Evolutionary conservation across 2,797 vertebrate genomes (phyloP).

Genomic region (Tapera naevia): DNA sequence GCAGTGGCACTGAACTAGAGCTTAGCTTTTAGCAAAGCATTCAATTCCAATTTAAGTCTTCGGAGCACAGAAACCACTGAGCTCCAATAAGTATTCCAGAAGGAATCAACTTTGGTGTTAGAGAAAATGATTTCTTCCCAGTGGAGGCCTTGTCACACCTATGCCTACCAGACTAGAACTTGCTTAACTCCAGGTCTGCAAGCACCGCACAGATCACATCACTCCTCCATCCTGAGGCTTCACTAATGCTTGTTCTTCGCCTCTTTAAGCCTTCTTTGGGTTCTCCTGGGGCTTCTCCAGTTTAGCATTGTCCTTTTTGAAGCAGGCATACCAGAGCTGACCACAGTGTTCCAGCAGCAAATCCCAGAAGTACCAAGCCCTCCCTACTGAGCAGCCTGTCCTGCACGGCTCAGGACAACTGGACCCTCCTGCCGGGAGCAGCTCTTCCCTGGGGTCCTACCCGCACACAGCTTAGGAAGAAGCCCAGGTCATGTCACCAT

Average conservation of each 20-base stretch:
- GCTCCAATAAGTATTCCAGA: not conserved
- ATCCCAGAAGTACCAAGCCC: not conserved
- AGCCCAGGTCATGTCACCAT: not conserved
- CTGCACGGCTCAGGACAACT: not conserved
- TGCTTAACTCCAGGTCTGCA: not conserved
- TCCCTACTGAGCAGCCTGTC: not conserved
- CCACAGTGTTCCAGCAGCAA: not conserved
- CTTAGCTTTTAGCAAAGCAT: slow-evolving; percentile 21
- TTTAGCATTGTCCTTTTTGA: not conserved
- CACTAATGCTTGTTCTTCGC: not conserved
- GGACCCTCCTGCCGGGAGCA: not conserved
- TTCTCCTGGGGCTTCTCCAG: not conserved
- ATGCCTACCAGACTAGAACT: not conserved
- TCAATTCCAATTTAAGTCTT: not conserved
- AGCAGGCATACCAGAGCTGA: not conserved
- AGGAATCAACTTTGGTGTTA: not conserved
- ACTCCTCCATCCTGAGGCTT: not conserved
- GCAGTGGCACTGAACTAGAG: not conserved
- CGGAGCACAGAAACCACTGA: slow-evolving; percentile 6
- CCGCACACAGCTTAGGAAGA: not conserved
- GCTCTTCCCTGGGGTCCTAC: not conserved
- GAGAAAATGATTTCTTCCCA: not conserved
- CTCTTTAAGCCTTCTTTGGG: not conserved
- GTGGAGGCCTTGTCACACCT: not conserved
- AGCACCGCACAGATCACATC: not conserved